phyloP scores from a whole-genome alignment of 1,140 invertebrate genomes.

The Calliopsis andreniformis region DNA sequence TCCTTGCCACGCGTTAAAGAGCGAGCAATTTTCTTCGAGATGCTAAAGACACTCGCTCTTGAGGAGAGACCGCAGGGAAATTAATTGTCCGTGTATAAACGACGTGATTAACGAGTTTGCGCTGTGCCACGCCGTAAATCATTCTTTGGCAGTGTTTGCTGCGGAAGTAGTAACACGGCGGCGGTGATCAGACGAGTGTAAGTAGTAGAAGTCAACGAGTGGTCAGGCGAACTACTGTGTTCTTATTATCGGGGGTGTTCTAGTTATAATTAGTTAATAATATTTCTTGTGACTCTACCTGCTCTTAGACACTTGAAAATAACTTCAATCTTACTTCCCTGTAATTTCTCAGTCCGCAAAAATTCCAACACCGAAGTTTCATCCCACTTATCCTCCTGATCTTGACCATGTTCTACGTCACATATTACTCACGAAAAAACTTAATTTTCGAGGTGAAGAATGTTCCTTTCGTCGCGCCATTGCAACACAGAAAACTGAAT shows the following conservation, averaged over 20 bases:
- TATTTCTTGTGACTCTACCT: too few species aligned
- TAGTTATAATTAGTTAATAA: too few species aligned
- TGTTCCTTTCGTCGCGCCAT: background rate
- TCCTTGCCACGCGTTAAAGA: conserved; percentile 40
- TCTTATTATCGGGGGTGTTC: background rate
- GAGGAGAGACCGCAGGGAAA: conserved; percentile 42
- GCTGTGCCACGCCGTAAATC: conserved; percentile 13
- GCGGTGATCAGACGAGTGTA: conserved; percentile 5
- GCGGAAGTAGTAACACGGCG: conserved; percentile 4
- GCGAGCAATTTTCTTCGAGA: conserved; percentile 55
- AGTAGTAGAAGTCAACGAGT: conserved; percentile 35
- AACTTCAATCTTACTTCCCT: too few species aligned
- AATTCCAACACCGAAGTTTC: too few species aligned
- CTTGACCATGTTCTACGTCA: too few species aligned
- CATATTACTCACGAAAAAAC: too few species aligned
- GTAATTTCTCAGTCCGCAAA: too few species aligned
- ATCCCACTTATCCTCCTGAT: too few species aligned
- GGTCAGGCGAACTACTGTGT: conserved; percentile 17
- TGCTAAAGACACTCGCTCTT: conserved; percentile 22
- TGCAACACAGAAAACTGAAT: conserved; percentile 9
- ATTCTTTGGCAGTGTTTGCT: conserved; percentile 31
- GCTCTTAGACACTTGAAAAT: too few species aligned
- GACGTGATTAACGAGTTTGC: conserved; percentile 57
- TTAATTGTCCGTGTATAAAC: conserved; percentile 45
- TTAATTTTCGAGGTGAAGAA: too few species aligned